phyloP scores from a whole-genome alignment of 1,140 invertebrate species.

The Drosophila hydei region DNA sequence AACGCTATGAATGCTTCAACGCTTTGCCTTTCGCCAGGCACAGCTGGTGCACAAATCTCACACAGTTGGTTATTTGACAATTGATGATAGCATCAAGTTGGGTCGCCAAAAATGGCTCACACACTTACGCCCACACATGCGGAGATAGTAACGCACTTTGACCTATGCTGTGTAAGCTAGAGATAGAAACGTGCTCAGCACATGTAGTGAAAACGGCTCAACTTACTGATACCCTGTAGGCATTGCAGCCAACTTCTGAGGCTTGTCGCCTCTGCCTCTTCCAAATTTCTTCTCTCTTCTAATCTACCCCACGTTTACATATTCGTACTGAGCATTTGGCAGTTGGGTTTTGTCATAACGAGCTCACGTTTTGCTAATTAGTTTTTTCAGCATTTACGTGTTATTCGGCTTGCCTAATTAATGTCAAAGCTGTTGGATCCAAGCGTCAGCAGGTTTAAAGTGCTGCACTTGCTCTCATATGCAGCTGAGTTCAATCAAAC shows the following conservation, averaged over 20 bases:
- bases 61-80: slow-evolving; percentile 82
- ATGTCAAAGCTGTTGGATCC: slow-evolving; percentile 4
- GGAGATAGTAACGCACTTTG: slow-evolving; percentile 13
- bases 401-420: slow-evolving; percentile 1
- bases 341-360: slow-evolving; percentile 6
- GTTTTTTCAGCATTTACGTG: slow-evolving; percentile 29
- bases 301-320: not conserved
- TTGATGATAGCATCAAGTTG: slow-evolving; percentile 81
- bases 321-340: not conserved
- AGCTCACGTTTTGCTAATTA: slow-evolving; percentile 52
- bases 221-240: too few species aligned
- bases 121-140: slow-evolving; percentile 5
- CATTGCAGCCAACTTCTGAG: too few species aligned
- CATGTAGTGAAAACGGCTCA: not conserved
- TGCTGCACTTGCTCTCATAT: too few species aligned
- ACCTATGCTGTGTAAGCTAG: slow-evolving; percentile 47
- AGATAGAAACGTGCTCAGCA: slow-evolving; percentile 64
- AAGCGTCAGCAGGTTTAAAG: too few species aligned
- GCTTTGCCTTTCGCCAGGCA: slow-evolving; percentile 58
- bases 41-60: slow-evolving; percentile 80
- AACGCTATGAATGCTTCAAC: slow-evolving; percentile 79
- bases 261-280: too few species aligned
- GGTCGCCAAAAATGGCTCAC: slow-evolving; percentile 61
- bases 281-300: too few species aligned
- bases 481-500: not conserved